Evolutionary conservation across 2,888 invertebrate genomes (phyloP).

Genomic region (Syrista parreyssii): DNA sequence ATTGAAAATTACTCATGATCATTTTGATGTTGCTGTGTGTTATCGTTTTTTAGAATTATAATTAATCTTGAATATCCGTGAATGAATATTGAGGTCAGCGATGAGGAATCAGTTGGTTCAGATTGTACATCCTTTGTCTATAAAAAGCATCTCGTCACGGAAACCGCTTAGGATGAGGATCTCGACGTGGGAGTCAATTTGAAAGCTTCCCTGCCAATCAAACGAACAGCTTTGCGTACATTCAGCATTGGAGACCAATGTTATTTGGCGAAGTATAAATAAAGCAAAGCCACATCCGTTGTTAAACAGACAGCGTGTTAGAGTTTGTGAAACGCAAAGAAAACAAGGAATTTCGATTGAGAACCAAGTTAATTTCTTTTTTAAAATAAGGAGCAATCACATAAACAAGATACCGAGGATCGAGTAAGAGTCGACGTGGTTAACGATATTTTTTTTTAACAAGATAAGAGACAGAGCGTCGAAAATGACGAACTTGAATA

Average conservation of each 20-base stretch:
- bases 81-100: not conserved
- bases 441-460: not conserved
- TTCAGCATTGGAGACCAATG: not conserved
- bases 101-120: not conserved
- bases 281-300: not conserved
- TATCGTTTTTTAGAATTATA: not conserved
- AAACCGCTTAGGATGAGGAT: not conserved
- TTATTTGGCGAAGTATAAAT: not conserved
- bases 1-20: not conserved
- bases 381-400: not conserved
- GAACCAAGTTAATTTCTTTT: not conserved
- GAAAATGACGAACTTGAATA: not conserved
- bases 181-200: not conserved
- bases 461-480: not conserved
- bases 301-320: not conserved
- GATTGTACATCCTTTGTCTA: not conserved
- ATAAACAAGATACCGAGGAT: not conserved
- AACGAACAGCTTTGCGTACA: not conserved
- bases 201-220: not conserved
- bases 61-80: not conserved
- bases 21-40: not conserved
- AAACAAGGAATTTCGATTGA: not conserved
- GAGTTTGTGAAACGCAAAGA: not conserved
- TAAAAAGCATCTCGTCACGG: not conserved
- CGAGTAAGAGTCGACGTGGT: not conserved